A percentile compares a stretch with the other conserved stretches of the same genome.
These are phyloP conservation scores for Tretioscincus oriximinensis DNA, from an alignment of 2,113 vertebrate genomes.

Conservation along the genomic window DNA sequence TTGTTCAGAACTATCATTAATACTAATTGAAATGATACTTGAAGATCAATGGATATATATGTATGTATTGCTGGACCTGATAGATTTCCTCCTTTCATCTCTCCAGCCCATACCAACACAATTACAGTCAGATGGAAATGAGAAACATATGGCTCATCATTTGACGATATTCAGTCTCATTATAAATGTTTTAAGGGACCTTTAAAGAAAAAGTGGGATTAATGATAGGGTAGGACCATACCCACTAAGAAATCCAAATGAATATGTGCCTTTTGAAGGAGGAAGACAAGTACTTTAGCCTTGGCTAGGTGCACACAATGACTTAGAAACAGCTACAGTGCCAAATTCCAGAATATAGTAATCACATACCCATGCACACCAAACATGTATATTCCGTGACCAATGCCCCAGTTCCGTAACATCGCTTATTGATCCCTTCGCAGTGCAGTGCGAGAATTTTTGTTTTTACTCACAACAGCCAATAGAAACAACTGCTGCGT, in stretches of 20 bases:
- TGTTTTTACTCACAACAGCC: too few species aligned
- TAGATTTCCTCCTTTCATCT: slow-evolving; percentile 50
- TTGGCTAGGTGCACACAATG: too few species aligned
- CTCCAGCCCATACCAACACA: slow-evolving; percentile 35
- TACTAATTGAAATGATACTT: not conserved
- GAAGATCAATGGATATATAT: not conserved
- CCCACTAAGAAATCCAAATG: slow-evolving; percentile 40
- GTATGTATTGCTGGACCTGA: not conserved
- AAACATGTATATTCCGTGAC: too few species aligned
- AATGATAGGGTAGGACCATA: slow-evolving; percentile 14
- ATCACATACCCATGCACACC: too few species aligned
- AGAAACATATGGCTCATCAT: slow-evolving; percentile 37
- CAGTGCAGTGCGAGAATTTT: too few species aligned
- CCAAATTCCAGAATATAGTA: too few species aligned
- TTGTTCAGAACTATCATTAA: not conserved
- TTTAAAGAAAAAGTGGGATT: slow-evolving; percentile 6
- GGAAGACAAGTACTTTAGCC: not conserved
- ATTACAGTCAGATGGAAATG: slow-evolving; percentile 50
- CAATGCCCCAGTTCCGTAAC: not conserved
- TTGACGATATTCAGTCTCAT: not conserved
- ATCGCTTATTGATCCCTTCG: too few species aligned
- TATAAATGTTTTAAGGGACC: slow-evolving; percentile 22
- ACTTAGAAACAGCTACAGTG: too few species aligned
- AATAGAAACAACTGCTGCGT: too few species aligned
- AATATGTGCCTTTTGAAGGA: not conserved